A percentile compares a stretch with the other conserved stretches of the same genome.
Conservation (phyloP, 2,888 invertebrate species). For the Tryphoninae sp. region DNA sequence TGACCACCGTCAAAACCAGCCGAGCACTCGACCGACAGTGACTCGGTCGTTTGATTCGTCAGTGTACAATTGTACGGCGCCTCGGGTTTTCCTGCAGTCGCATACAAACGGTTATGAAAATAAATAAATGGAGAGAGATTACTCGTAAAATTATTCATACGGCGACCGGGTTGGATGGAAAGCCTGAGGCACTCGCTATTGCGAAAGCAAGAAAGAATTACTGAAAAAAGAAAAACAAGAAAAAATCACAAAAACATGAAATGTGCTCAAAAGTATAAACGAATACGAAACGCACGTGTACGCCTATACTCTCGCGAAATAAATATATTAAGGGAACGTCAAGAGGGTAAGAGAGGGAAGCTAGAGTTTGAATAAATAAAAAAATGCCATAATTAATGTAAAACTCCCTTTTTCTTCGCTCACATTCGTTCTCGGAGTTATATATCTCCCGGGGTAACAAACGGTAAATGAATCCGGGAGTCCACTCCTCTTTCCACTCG, state of each 20-base stretch:
- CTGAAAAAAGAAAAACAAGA: not conserved
- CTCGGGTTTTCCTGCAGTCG: slow-evolving; percentile 86
- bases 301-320: not conserved
- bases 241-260: not conserved
- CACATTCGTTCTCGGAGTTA: not conserved
- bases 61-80: slow-evolving; percentile 90
- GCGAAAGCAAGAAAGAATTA: slow-evolving; percentile 20
- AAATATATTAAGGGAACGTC: not conserved
- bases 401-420: not conserved
- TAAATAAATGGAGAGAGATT: slow-evolving; percentile 31
- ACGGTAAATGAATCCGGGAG: not conserved
- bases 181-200: slow-evolving; percentile 23
- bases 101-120: slow-evolving; percentile 36
- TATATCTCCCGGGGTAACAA: slow-evolving; percentile 13
- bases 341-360: not conserved
- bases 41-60: slow-evolving; percentile 89
- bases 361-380: not conserved
- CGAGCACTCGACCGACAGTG: slow-evolving; percentile 88
- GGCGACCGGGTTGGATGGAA: not conserved
- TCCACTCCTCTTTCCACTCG: not conserved
- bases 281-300: not conserved
- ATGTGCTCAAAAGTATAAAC: slow-evolving; percentile 3
- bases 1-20: slow-evolving; percentile 91
- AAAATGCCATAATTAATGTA: slow-evolving; percentile 29
- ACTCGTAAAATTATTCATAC: slow-evolving; percentile 56